Evolutionary conservation across 2,888 invertebrate genomes (phyloP).

Genomic region (Mimachlamys varia): DNA sequence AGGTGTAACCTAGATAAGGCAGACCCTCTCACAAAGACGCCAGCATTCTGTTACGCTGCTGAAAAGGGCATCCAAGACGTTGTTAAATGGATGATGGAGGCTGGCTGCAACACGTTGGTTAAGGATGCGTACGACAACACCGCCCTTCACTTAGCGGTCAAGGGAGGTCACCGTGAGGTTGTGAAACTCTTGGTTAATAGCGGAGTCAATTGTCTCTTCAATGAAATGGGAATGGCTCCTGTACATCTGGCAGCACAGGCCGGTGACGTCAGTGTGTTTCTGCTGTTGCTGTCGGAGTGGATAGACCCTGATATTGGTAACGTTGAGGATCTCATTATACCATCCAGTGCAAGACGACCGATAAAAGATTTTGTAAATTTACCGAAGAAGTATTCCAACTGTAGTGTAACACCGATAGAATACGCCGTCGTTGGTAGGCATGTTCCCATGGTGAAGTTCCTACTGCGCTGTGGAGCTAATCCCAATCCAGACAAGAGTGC

Average conservation of each 20-base stretch:
- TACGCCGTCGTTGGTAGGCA: conserved; percentile 59
- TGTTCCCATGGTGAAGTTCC: conserved; percentile 57
- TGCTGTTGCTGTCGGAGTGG: conserved; percentile 43
- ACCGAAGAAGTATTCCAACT: conserved; percentile 43
- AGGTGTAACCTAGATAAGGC: conserved; percentile 62
- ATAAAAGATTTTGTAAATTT: conserved; percentile 4
- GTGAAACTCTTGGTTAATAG: conserved; percentile 52
- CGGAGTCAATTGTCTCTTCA: conserved; percentile 37
- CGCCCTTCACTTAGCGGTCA: conserved; percentile 63
- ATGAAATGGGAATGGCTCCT: conserved; percentile 48
- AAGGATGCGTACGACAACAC: conserved; percentile 59
- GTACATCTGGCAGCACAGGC: conserved; percentile 58
- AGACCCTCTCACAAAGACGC: conserved; percentile 65
- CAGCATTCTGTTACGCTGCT: conserved; percentile 65
- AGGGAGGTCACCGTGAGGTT: conserved; percentile 52
- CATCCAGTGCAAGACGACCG: neutral
- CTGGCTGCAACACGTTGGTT: conserved; percentile 59
- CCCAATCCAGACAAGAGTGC: conserved; percentile 66
- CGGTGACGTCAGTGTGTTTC: conserved; percentile 44
- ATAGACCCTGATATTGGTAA: neutral
- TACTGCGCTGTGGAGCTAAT: conserved; percentile 65
- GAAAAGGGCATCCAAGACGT: conserved; percentile 57
- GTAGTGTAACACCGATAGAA: conserved; percentile 51
- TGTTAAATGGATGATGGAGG: conserved; percentile 56
- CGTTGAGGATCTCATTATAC: neutral